Percentiles rank a stretch among this genome's conserved stretches.
Evolutionary conservation across 1,140 invertebrate genomes (phyloP).

Genomic region (Homarus americanus): DNA sequence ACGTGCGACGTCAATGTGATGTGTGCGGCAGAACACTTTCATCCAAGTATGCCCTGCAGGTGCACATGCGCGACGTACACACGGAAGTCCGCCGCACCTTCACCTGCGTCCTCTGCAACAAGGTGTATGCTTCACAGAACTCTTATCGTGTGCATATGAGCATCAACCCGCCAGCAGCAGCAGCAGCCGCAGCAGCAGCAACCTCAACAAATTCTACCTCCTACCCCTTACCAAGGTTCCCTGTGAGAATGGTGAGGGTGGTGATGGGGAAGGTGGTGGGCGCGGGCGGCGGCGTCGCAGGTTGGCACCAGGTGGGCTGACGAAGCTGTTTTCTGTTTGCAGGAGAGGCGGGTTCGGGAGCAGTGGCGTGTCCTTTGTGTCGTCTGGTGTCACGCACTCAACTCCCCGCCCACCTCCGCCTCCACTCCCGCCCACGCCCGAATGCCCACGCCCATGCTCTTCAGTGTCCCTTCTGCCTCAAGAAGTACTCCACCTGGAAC

Average conservation of each 20-base stretch:
- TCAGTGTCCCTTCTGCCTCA: constrained; percentile 92
- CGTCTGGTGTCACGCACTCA: constrained; percentile 56
- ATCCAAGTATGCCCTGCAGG: constrained; percentile 89
- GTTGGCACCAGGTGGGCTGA: constrained; percentile 71
- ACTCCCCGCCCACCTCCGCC: constrained; percentile 64
- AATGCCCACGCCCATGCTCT: constrained; percentile 86
- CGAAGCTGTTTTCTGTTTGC: constrained; percentile 69
- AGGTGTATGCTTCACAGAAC: constrained; percentile 72
- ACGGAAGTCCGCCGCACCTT: constrained; percentile 80
- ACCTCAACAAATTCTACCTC: background rate
- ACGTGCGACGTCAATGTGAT: constrained; percentile 90
- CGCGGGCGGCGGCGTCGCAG: constrained; percentile 38
- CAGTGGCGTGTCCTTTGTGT: constrained; percentile 65
- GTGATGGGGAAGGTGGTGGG: constrained; percentile 18
- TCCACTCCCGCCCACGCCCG: constrained; percentile 65
- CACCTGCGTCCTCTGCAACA: constrained; percentile 71
- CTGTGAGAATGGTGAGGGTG: constrained; percentile 32
- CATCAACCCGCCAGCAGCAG: constrained; percentile 66
- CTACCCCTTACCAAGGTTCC: background rate
- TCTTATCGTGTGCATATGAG: constrained; percentile 72
- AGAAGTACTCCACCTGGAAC: constrained; percentile 91
- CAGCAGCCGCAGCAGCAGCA: constrained; percentile 32
- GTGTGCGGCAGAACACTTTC: constrained; percentile 92
- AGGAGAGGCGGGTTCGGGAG: constrained; percentile 58
- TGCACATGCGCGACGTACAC: constrained; percentile 92